A percentile compares a stretch with the other conserved stretches of the same genome.
Conservation (phyloP, 2,113 vertebrate species). For the Strix aluco region DNA sequence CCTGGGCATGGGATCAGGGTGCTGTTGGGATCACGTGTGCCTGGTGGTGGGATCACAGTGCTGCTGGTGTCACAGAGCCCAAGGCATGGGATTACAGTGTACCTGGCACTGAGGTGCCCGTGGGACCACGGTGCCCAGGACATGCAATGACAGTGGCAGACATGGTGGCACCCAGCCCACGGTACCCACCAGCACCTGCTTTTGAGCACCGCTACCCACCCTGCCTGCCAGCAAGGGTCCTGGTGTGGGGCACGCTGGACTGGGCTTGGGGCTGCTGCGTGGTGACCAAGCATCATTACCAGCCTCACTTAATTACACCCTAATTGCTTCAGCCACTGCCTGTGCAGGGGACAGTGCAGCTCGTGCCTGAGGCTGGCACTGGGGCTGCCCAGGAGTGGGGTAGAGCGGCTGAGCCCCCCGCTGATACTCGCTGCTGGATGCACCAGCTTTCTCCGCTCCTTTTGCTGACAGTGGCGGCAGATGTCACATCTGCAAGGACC, state of each 20-base stretch:
- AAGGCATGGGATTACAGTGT: not conserved
- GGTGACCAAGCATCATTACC: not conserved
- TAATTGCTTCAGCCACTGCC: not conserved
- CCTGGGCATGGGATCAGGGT: not conserved
- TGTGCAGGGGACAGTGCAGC: fast-evolving
- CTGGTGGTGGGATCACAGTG: not conserved
- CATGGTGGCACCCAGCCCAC: not conserved
- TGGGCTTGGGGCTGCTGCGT: fast-evolving
- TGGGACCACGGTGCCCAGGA: not conserved
- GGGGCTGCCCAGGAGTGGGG: not conserved
- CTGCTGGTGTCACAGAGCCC: not conserved
- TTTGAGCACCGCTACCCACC: not conserved
- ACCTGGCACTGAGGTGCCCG: fast-evolving
- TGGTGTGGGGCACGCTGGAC: too few species aligned
- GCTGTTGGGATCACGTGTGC: not conserved
- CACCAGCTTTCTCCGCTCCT: not conserved
- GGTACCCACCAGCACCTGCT: too few species aligned
- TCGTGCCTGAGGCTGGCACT: fast-evolving
- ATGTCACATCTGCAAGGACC: not conserved
- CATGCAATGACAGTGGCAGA: fast-evolving
- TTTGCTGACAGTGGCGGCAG: not conserved
- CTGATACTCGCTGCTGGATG: fast-evolving
- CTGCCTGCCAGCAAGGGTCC: not conserved
- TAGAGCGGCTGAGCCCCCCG: not conserved
- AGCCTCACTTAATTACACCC: not conserved